These are phyloP conservation scores for Hybognathus amarus DNA, from an alignment of 2,797 vertebrate genomes.

Conservation along the genomic window DNA sequence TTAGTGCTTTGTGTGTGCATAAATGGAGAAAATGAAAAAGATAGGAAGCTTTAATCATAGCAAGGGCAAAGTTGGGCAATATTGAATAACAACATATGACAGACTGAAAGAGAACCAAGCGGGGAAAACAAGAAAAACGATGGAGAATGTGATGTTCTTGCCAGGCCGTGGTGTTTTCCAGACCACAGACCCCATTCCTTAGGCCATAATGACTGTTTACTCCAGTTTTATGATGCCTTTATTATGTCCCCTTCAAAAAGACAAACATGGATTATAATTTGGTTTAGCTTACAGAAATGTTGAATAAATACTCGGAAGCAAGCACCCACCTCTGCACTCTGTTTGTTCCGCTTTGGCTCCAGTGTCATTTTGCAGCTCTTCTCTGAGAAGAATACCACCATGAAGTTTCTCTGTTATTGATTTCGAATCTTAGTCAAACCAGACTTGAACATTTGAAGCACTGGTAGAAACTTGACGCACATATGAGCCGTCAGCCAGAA, in stretches of 20 bases:
- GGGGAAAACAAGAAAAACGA: constrained; percentile 1
- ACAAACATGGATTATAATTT: constrained; percentile 44
- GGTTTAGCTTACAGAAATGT: constrained; percentile 23
- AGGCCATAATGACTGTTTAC: constrained; percentile 33
- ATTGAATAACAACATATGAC: not conserved
- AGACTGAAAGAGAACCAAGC: not conserved
- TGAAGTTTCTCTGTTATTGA: constrained; percentile 50
- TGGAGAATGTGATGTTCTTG: not conserved
- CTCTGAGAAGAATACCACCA: constrained; percentile 43
- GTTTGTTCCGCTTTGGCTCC: constrained; percentile 41
- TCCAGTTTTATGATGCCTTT: constrained; percentile 35
- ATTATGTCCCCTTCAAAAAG: constrained; percentile 34
- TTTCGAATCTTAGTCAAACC: constrained; percentile 46
- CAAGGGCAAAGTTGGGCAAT: not conserved
- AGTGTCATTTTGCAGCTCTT: not conserved
- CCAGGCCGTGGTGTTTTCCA: constrained; percentile 5
- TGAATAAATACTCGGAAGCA: constrained; percentile 6
- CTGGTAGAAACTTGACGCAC: not conserved
- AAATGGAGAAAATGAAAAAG: not conserved
- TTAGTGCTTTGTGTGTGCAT: not conserved
- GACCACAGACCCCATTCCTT: constrained; percentile 29
- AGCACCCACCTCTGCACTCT: not conserved
- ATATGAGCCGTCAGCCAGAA: not conserved
- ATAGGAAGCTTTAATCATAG: not conserved
- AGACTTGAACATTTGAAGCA: constrained; percentile 39